These are phyloP conservation scores for Tonatia bakeri DNA, from an alignment of 2,113 vertebrate species.

Conservation along the genomic window DNA sequence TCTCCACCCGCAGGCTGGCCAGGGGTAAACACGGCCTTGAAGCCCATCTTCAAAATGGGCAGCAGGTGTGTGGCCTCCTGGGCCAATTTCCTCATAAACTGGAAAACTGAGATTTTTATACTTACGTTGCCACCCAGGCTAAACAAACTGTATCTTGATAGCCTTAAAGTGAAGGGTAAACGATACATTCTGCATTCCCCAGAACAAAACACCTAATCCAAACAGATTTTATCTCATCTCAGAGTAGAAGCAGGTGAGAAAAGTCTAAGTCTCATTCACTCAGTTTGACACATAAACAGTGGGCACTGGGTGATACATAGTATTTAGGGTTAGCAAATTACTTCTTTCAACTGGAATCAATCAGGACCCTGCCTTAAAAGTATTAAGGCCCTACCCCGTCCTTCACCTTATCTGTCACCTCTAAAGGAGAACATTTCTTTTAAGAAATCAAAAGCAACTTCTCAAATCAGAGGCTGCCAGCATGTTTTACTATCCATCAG, in stretches of 20 bases:
- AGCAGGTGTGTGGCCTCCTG: not conserved
- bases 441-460: not conserved
- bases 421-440: not conserved
- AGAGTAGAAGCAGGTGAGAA: not conserved
- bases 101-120: not conserved
- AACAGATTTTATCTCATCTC: constrained; percentile 72
- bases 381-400: not conserved
- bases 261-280: not conserved
- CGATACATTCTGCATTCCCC: constrained; percentile 69
- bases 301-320: not conserved
- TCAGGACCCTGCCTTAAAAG: not conserved
- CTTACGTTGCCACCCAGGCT: not conserved
- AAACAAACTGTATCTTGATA: constrained; percentile 56
- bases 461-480: not conserved
- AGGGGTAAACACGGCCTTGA: not conserved
- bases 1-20: not conserved
- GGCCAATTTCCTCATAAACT: not conserved
- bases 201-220: constrained; percentile 68
- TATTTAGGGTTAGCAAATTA: not conserved
- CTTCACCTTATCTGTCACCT: not conserved
- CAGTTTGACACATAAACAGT: not conserved
- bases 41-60: not conserved
- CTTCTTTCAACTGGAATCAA: not conserved
- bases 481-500: not conserved
- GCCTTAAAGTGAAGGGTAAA: constrained; percentile 52